Conservation (phyloP, 2,888 invertebrate species). For the Lasioglossum figueresi region DNA sequence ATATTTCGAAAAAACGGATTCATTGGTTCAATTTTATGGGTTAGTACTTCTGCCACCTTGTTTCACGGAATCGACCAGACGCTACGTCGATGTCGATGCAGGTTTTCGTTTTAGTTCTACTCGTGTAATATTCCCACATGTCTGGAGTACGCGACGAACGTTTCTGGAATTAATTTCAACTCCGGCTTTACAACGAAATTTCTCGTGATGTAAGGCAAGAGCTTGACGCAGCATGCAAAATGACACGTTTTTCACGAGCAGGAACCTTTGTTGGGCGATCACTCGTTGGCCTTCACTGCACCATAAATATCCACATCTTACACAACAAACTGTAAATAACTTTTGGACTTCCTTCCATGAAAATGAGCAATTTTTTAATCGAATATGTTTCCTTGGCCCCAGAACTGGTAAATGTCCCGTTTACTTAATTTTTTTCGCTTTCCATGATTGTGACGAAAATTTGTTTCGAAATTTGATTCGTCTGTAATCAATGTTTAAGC, state of each 20-base stretch:
- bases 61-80: neutral
- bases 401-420: neutral
- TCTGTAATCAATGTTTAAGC: too few species aligned
- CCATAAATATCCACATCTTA: neutral
- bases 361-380: neutral
- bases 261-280: neutral
- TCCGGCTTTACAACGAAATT: neutral
- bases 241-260: neutral
- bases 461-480: too few species aligned
- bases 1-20: neutral
- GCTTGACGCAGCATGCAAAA: neutral
- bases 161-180: constrained; percentile 2
- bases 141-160: neutral
- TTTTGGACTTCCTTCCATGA: neutral
- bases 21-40: too few species aligned
- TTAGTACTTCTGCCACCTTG: neutral
- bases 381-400: neutral
- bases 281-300: neutral
- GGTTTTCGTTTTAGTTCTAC: neutral
- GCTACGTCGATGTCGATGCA: neutral
- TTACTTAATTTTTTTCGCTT: neutral
- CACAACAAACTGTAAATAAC: neutral
- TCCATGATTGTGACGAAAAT: neutral
- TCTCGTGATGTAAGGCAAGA: neutral
- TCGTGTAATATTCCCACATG: neutral